A percentile compares a stretch with the other conserved stretches of the same genome.
phyloP scores from a whole-genome alignment of 1,140 invertebrate genomes.

The Diabrotica virgifera region DNA sequence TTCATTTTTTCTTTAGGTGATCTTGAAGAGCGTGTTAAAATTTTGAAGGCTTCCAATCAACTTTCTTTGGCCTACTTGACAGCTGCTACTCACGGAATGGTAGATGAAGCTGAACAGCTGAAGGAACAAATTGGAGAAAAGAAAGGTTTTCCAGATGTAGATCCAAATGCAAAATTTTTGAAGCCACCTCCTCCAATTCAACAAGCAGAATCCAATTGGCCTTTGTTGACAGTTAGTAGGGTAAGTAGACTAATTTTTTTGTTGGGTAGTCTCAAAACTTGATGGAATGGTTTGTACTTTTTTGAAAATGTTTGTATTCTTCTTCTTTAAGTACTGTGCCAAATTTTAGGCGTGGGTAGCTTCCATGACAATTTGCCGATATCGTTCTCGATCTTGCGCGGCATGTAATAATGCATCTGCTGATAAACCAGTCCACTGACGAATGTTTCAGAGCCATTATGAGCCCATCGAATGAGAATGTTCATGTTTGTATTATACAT shows the following conservation, averaged over 20 bases:
- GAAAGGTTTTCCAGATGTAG: conserved; percentile 69
- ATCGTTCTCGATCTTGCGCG: no score
- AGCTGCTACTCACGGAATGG: conserved; percentile 88
- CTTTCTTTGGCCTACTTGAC: conserved; percentile 88
- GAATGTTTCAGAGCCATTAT: no score
- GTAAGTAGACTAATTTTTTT: conserved; percentile 41
- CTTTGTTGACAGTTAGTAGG: conserved; percentile 83
- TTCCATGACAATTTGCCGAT: no score
- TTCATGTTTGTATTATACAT: no score
- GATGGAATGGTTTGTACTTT: no score
- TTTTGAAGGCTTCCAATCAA: conserved; percentile 79
- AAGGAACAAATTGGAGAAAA: conserved; percentile 64
- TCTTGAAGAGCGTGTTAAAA: conserved; percentile 83
- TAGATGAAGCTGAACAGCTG: conserved; percentile 72
- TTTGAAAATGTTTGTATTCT: no score
- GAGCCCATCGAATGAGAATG: no score
- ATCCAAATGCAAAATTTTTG: conserved; percentile 75
- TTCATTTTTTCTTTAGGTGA: conserved; percentile 67
- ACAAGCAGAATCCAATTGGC: conserved; percentile 93
- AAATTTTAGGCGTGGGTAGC: no score
- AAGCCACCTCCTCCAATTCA: conserved; percentile 85
- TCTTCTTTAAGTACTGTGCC: no score
- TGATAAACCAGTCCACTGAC: no score
- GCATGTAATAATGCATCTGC: no score
- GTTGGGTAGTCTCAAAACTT: neutral